A percentile compares a stretch with the other conserved stretches of the same genome.
Conservation (phyloP, 2,113 vertebrate species). For the Pleuronectes platessa region DNA sequence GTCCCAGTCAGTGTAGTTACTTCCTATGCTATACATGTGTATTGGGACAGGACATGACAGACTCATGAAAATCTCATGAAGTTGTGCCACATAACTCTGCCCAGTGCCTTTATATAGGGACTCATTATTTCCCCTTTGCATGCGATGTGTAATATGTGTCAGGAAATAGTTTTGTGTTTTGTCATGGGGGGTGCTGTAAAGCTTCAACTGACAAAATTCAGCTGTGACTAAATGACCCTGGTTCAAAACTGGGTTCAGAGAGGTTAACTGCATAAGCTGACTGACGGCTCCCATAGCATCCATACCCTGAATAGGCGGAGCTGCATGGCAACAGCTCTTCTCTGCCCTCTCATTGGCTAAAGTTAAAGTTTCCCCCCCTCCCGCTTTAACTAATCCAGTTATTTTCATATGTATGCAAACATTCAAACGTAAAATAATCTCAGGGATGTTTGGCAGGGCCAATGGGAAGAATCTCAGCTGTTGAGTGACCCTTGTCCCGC, state of each 20-base stretch:
- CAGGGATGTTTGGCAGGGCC: conserved; percentile 13
- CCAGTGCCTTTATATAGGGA: background rate
- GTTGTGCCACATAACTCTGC: conserved; percentile 17
- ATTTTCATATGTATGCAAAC: conserved; percentile 27
- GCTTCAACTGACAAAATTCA: background rate
- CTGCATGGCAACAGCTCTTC: conserved; percentile 56
- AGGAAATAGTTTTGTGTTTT: background rate
- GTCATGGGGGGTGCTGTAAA: background rate
- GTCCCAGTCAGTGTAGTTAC: no score
- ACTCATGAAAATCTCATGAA: conserved; percentile 16
- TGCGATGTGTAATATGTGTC: conserved; percentile 2
- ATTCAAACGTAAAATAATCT: conserved; percentile 23
- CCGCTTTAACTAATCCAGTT: conserved; percentile 25
- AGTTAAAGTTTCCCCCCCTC: background rate
- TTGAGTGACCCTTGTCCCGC: conserved; percentile 9
- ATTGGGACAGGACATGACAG: background rate
- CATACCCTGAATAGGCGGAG: conserved; percentile 22
- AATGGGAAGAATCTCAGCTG: conserved; percentile 37
- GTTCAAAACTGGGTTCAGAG: background rate
- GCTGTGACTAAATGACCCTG: background rate
- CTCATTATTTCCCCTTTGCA: conserved; percentile 10
- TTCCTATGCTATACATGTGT: background rate
- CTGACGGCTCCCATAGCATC: background rate
- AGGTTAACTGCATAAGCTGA: background rate
- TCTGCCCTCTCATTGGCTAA: conserved; percentile 32